Evolutionary conservation across 2,797 vertebrate genomes (phyloP).

Genomic region (Sphenopsis melanotis): DNA sequence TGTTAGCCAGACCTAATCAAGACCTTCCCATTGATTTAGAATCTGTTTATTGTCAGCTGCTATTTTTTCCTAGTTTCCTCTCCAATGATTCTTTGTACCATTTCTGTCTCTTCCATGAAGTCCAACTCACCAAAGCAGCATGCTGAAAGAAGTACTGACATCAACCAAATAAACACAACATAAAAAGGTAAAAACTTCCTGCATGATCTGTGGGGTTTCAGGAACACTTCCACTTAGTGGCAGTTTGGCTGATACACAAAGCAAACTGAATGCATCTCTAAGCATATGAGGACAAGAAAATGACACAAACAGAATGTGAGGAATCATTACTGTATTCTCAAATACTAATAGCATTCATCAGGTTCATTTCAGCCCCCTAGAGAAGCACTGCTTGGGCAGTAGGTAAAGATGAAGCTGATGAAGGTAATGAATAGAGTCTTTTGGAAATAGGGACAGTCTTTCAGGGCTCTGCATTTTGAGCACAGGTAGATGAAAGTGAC

Average conservation of each 20-base stretch:
- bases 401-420: constrained; percentile 20
- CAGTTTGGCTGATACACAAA: background rate
- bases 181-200: background rate
- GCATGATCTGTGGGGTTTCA: rapidly evolving
- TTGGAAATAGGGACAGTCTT: background rate
- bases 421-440: background rate
- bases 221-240: background rate
- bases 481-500: constrained; percentile 41
- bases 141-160: background rate
- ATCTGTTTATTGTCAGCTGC: background rate
- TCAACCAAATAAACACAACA: background rate
- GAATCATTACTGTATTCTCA: background rate
- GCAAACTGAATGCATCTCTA: background rate
- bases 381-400: background rate
- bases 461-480: constrained; percentile 5
- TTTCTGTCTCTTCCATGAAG: background rate
- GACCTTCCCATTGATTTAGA: background rate
- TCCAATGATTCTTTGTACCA: background rate
- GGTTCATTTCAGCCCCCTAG: background rate
- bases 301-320: background rate
- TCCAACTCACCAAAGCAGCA: background rate
- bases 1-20: background rate
- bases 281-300: background rate
- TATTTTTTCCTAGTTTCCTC: background rate
- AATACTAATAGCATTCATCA: background rate